These are phyloP conservation scores for Thereva nobilitata DNA, from an alignment of 2,888 invertebrate species.

Conservation along the genomic window DNA sequence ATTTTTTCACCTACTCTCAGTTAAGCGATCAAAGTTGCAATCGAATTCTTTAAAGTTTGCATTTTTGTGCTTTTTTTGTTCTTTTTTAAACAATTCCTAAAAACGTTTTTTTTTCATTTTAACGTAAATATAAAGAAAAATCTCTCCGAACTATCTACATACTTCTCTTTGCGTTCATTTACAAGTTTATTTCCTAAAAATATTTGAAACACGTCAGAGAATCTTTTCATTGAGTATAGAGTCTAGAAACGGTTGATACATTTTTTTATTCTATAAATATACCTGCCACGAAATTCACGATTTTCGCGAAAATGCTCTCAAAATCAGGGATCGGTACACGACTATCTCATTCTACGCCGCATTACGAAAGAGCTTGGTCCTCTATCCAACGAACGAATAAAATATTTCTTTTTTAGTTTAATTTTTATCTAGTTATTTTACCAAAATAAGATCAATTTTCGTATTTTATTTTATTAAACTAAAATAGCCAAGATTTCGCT, in stretches of 20 bases:
- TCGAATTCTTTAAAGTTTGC: neutral
- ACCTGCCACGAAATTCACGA: slow-evolving; percentile 5
- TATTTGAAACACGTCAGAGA: slow-evolving; percentile 25
- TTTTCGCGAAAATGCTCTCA: slow-evolving; percentile 3
- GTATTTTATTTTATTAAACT: neutral
- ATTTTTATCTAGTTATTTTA: neutral
- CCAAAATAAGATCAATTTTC: neutral
- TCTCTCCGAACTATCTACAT: neutral
- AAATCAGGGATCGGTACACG: neutral
- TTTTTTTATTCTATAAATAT: slow-evolving; percentile 27
- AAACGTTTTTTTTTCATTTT: neutral
- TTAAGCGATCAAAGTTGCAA: neutral
- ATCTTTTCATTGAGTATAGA: neutral
- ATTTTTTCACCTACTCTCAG: too few species aligned
- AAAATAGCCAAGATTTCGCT: slow-evolving; percentile 21
- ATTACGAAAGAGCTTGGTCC: slow-evolving; percentile 41
- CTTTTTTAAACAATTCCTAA: too few species aligned
- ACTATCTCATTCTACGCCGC: slow-evolving; percentile 32
- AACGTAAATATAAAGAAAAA: neutral
- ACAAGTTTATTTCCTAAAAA: slow-evolving; percentile 15
- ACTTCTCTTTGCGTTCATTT: neutral
- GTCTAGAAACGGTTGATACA: slow-evolving; percentile 18
- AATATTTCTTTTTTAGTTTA: slow-evolving; percentile 21
- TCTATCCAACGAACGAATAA: slow-evolving; percentile 36
- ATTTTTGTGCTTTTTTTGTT: neutral